Evolutionary conservation across 2,113 vertebrate genomes (phyloP).

Genomic region (Rhineura floridana): DNA sequence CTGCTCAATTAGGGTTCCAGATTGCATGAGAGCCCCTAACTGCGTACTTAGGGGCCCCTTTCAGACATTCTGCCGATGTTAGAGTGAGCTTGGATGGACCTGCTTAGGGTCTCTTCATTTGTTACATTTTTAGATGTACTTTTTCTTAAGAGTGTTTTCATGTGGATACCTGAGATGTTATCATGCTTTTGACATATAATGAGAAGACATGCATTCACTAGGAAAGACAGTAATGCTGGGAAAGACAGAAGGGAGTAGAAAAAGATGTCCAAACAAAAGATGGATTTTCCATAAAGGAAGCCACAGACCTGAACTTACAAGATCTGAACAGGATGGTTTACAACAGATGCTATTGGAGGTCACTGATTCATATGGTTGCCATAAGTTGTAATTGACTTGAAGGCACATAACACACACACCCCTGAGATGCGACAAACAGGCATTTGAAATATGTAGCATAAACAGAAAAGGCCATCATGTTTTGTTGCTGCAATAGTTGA

Average conservation of each 20-base stretch:
- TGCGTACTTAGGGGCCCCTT: background rate
- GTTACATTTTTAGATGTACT: background rate
- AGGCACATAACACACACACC: no score
- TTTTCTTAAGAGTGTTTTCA: background rate
- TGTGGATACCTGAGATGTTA: background rate
- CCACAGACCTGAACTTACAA: no score
- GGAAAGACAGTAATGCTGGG: no score
- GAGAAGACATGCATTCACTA: no score
- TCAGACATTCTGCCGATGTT: background rate
- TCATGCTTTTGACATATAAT: background rate
- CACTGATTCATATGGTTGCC: no score
- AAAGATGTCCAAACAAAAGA: no score
- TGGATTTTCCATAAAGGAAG: no score
- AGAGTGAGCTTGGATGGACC: background rate
- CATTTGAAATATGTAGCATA: background rate
- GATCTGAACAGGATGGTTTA: no score
- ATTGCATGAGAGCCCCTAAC: background rate
- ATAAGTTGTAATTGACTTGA: no score
- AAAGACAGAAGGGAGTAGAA: no score
- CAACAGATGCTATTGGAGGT: no score
- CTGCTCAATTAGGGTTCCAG: background rate
- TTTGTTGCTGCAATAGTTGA: conserved; percentile 11
- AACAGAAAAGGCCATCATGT: background rate
- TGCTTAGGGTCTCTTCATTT: background rate
- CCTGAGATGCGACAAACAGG: background rate